These are phyloP conservation scores for Drosophila barbarae DNA, from an alignment of 2,888 invertebrate species.

Conservation along the genomic window DNA sequence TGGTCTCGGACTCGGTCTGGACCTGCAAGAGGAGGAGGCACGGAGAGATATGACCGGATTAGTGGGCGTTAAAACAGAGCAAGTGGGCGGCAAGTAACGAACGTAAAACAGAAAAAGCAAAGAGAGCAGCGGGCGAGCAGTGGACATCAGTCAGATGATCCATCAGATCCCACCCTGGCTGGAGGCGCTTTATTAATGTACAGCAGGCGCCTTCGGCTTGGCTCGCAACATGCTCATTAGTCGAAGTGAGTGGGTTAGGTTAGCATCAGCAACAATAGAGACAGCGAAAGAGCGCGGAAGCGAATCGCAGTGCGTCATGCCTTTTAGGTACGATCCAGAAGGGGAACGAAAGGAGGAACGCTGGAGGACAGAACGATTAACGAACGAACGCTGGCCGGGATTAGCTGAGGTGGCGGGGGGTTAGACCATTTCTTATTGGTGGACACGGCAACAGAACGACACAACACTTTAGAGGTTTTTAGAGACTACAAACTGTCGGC, in stretches of 20 bases:
- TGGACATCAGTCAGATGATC: conserved; percentile 31
- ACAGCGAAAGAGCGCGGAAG: conserved; percentile 6
- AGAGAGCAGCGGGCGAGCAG: conserved; percentile 41
- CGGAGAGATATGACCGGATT: background rate
- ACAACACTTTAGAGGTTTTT: conserved; percentile 56
- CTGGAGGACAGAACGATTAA: conserved; percentile 27
- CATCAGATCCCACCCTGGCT: conserved; percentile 8
- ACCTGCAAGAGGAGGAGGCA: conserved; percentile 80
- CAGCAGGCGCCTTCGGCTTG: conserved; percentile 16
- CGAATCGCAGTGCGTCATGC: conserved; percentile 46
- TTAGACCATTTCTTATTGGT: conserved; percentile 15
- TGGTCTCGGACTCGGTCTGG: conserved; percentile 84
- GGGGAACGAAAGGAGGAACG: conserved; percentile 63
- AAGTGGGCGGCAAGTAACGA: conserved; percentile 29
- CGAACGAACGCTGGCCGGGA: conserved; percentile 21
- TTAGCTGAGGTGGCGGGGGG: conserved; percentile 26
- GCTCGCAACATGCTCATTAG: conserved; percentile 57
- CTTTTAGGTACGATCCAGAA: conserved; percentile 80
- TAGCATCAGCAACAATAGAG: conserved; percentile 51
- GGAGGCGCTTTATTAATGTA: conserved; percentile 22
- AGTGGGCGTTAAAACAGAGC: background rate
- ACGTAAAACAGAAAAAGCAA: conserved; percentile 43
- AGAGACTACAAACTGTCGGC: conserved; percentile 68
- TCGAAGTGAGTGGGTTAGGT: conserved; percentile 51
- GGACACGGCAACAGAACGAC: conserved; percentile 31